Evolutionary conservation across 2,797 vertebrate genomes (phyloP), one percentile per base, ranked within the genome.

Genomic region (Psittacula derbiana): DNA sequence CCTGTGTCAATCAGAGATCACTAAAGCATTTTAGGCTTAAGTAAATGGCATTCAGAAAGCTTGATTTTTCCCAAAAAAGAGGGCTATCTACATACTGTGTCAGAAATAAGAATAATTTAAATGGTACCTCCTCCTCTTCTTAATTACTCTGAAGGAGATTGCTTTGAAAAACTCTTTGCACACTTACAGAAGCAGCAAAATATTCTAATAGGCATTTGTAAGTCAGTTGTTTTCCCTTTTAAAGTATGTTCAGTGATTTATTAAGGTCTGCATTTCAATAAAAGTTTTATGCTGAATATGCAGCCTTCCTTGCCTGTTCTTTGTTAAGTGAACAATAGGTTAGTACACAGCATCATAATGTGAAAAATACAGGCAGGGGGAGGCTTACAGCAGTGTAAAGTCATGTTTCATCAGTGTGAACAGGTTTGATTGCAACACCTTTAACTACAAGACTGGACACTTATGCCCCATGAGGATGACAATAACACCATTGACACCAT

Each of bases 81-180:
- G 30, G 12, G 19, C 64, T 82, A 82, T 80, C 80, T 88, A 25
- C 53, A 43, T 70, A 70, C 6, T 44, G 8, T 76, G 33, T 80
- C 73, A 95, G 62, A 95, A 95, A 80, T 57, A 89, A 85, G 27
- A 86, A 53, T n/a, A 67, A 18, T 60, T 86, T 86, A 88, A 93
- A 79, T 31, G 17, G 33, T 80, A 49, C 50, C n/a, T 89, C 38
- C 46, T 61, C 49, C 9, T 88, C 43, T n/a, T 82, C 44, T 36
- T 79, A 82, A 91, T 80, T 94, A 66, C 40, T 72, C 47, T 76
- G 69, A 90, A 81, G 23, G 21, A 65, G 18, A 80, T 57, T 23
- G 36, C 31, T 83, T 81, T 80, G 25, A 69, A 93, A 88, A 89
- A 24, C 23, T 74, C 49, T 82, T 71, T 87, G 41, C 38, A 71